A percentile compares a stretch with the other conserved stretches of the same genome.
Conservation (phyloP, 1,140 invertebrate genomes). For the Yoshiicerus persimilis region DNA sequence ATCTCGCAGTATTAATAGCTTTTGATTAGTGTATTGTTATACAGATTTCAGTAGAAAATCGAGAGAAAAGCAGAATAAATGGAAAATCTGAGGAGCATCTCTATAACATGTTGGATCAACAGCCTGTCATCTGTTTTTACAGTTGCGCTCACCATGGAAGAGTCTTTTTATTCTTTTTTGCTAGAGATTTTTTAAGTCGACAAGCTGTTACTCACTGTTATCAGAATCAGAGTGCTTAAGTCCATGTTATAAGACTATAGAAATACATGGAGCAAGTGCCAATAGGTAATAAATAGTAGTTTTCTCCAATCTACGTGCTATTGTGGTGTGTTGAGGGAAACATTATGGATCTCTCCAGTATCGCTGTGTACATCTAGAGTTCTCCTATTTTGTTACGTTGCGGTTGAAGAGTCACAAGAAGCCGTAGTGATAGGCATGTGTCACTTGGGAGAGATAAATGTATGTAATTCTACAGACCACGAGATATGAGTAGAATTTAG, state of each 20-base stretch:
- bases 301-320: background rate
- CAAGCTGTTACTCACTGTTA: background rate
- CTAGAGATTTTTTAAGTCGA: background rate
- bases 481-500: background rate
- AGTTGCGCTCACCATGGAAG: background rate
- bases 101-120: background rate
- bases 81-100: background rate
- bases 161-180: background rate
- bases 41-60: background rate
- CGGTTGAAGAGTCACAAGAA: background rate
- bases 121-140: background rate
- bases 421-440: background rate
- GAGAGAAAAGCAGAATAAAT: background rate
- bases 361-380: background rate
- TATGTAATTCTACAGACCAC: background rate
- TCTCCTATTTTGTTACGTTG: too few species aligned
- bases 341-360: background rate
- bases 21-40: background rate
- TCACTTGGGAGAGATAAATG: conserved; percentile 15
- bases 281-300: background rate
- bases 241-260: background rate
- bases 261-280: background rate
- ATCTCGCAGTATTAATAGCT: too few species aligned
- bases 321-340: background rate
- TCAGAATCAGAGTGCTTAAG: background rate